These are phyloP conservation scores for Scaptomyza flava DNA, from an alignment of 2,888 invertebrate species.

Conservation along the genomic window DNA sequence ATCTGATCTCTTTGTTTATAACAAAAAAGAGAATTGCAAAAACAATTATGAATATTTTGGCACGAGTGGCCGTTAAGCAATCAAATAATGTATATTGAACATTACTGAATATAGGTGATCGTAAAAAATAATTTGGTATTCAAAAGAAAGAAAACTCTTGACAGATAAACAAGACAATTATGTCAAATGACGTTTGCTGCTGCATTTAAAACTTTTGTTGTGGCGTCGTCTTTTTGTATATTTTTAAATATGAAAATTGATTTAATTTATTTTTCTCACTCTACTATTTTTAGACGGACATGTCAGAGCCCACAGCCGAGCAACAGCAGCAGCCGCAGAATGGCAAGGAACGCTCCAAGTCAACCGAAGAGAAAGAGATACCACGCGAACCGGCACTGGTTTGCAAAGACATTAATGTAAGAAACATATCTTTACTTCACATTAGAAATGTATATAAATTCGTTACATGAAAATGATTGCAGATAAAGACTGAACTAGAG, in stretches of 20 bases:
- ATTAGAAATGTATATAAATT: no score
- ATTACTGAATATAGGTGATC: constrained; percentile 50
- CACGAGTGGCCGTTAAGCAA: constrained; percentile 24
- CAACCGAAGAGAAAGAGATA: constrained; percentile 88
- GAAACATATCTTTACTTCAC: constrained; percentile 49
- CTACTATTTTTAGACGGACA: constrained; percentile 75
- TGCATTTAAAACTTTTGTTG: constrained; percentile 41
- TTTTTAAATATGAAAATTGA: constrained; percentile 66
- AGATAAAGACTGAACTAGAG: constrained; percentile 91
- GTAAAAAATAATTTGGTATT: constrained; percentile 51
- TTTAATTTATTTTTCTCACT: constrained; percentile 66
- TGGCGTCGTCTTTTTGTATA: constrained; percentile 43
- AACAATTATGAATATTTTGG: constrained; percentile 65
- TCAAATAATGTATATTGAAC: constrained; percentile 23
- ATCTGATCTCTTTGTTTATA: constrained; percentile 57
- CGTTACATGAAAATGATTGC: constrained; percentile 19
- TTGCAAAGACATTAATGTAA: constrained; percentile 90
- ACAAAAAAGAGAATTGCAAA: constrained; percentile 34
- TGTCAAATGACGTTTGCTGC: constrained; percentile 32
- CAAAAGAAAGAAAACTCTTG: constrained; percentile 23
- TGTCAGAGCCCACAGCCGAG: constrained; percentile 80
- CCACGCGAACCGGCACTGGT: constrained; percentile 92
- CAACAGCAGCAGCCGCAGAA: constrained; percentile 77
- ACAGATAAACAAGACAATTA: constrained; percentile 18
- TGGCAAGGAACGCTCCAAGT: constrained; percentile 81